These are phyloP conservation scores for Leptonema lineaticorne DNA, from an alignment of 1,140 invertebrate genomes.

Conservation along the genomic window DNA sequence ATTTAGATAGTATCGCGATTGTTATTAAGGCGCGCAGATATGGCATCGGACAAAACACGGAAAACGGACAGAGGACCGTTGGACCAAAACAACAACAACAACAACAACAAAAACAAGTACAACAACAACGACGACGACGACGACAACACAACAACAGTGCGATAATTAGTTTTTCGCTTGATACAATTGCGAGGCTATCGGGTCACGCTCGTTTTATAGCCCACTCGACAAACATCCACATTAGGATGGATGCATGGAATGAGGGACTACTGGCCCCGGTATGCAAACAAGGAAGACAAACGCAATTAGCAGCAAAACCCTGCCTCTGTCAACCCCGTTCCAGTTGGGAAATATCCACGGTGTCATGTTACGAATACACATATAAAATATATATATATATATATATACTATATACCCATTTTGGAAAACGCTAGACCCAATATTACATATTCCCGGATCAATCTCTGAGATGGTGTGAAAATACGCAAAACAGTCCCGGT, in stretches of 20 bases:
- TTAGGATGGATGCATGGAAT: constrained; percentile 24
- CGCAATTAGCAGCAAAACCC: constrained; percentile 25
- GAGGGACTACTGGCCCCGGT: constrained; percentile 1
- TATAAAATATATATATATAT: no score
- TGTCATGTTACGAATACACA: neutral
- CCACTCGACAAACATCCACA: constrained; percentile 27
- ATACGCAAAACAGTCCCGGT: neutral
- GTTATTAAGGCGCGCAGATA: no score
- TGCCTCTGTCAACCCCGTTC: neutral
- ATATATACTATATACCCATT: no score
- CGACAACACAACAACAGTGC: neutral
- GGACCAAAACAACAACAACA: neutral
- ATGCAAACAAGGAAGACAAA: constrained; percentile 31
- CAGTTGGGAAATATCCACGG: neutral
- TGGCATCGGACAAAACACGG: no score
- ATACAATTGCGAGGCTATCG: constrained; percentile 25
- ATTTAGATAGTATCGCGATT: neutral
- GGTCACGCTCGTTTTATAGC: constrained; percentile 21
- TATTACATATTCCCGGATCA: neutral
- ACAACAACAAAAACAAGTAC: no score
- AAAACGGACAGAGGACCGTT: neutral
- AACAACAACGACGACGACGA: neutral
- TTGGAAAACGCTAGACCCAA: neutral
- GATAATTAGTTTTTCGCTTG: constrained; percentile 28
- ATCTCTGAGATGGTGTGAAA: neutral